Conservation (phyloP, 2,113 vertebrate species). For the Macroglossus sobrinus region DNA sequence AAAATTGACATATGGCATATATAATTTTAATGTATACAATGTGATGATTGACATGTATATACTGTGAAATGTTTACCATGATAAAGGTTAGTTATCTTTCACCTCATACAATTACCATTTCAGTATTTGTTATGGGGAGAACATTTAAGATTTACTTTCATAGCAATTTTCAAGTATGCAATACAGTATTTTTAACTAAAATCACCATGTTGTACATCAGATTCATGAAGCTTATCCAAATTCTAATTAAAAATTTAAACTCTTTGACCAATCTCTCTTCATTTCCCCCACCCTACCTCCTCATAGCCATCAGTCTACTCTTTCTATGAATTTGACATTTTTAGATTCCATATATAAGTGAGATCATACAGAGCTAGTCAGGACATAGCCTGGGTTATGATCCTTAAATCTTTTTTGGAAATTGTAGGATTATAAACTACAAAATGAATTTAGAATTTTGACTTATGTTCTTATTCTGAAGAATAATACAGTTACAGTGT, state of each 20-base stretch:
- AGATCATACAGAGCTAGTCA: neutral
- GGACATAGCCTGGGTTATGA: neutral
- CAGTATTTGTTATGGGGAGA: neutral
- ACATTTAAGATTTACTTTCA: neutral
- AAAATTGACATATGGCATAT: neutral
- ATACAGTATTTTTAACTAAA: neutral
- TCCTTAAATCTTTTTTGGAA: neutral
- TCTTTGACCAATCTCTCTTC: neutral
- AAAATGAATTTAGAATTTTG: neutral
- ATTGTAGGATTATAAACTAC: neutral
- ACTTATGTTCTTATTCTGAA: neutral
- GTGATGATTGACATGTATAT: neutral
- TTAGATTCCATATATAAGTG: neutral
- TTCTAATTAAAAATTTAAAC: slow-evolving; percentile 12
- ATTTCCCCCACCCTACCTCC: neutral
- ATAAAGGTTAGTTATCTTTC: neutral
- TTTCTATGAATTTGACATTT: neutral
- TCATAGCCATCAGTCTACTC: neutral
- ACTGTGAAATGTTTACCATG: neutral
- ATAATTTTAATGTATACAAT: neutral
- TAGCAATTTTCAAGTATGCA: neutral
- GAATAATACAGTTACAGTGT: neutral
- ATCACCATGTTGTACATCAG: neutral
- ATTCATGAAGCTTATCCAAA: neutral
- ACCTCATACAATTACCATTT: neutral